Base-by-base conservation (phyloP, 2,888 invertebrate genomes). In the Drosophila picticornis region DNA sequence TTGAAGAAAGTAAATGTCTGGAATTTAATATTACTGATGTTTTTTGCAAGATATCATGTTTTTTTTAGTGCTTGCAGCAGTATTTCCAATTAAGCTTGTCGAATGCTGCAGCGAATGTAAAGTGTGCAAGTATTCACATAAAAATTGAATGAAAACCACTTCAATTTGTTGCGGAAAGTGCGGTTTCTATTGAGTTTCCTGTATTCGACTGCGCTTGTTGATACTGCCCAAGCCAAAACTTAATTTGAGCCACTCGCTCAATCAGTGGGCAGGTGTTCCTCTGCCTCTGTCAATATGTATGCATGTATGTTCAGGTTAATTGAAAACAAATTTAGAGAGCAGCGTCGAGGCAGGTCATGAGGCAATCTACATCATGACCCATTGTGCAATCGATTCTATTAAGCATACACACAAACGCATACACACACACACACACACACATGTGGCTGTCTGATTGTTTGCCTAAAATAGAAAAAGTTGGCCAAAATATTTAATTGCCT, bases 271-370 rank as follows among this genome's bases (percentile, higher is more conserved):
- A 55, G 55, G 38, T 48, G 48, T 25, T 40, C 7, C 43, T 51
- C 16, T 13, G 1, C 25, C 13, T 19, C 29, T 27, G 25, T 13
- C 25, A 25, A 25, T 36, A 40, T 55, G n/a, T 27, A 36, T 51
- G 29, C 19, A 55, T 25, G 46, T 46, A 9, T 46, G 16, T 4
- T 46, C 25, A 46, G 9, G 86, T 86, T 87, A 87, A 87, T 87
- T 87, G 88, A 90, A 87, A 87, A 80, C 84, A 83, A 86, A 88
- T 86, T 87, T 88, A 36, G 75, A 59, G 61, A 57, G 60, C 32
- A n/a, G 43, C 52, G 48, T 65, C 43, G 32, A 29, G 27, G 36
- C 31, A 16, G 48, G 11, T 48, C 50, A 51, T 46, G 34, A 25
- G 40, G 31, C 46, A 51, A 34, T 46, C 50, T 52, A 50, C 38